A percentile compares a stretch with the other conserved stretches of the same genome.
Evolutionary conservation across 2,113 vertebrate genomes (phyloP).

Genomic region (Ochotona princeps): DNA sequence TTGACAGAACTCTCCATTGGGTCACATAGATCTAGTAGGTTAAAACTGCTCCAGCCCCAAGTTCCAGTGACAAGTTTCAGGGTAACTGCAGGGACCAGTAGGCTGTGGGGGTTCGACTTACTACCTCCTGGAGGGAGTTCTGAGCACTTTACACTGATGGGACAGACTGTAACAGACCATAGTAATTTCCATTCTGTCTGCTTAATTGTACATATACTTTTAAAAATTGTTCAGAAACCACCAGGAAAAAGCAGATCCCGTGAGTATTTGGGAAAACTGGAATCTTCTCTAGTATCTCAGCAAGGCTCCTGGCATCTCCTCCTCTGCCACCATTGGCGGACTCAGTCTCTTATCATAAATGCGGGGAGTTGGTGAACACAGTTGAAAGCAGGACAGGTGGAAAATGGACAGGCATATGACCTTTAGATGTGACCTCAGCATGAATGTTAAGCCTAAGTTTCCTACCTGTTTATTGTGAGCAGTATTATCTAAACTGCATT

Average conservation of each 20-base stretch:
- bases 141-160: conserved; percentile 74
- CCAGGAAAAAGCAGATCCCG: conserved; percentile 81
- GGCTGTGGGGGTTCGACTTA: conserved; percentile 41
- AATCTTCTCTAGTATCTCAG: conserved; percentile 83
- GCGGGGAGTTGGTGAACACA: conserved; percentile 10
- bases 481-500: not conserved
- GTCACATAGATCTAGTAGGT: not conserved
- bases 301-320: conserved; percentile 68
- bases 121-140: conserved; percentile 78
- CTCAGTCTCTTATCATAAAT: conserved; percentile 1
- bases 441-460: not conserved
- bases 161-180: conserved; percentile 82
- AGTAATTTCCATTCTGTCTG: conserved; percentile 84
- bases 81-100: not conserved
- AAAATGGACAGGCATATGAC: not conserved
- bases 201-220: conserved; percentile 85
- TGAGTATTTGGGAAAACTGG: conserved; percentile 83
- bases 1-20: no score
- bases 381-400: not conserved
- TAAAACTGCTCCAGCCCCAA: not conserved
- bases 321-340: conserved; percentile 63
- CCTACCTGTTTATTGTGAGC: not conserved
- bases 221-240: conserved; percentile 86
- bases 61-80: not conserved
- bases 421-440: not conserved